Percentiles rank a stretch among this genome's conserved stretches.
Conservation (phyloP, 1,140 invertebrate genomes). For the Steinernema feltiae region DNA sequence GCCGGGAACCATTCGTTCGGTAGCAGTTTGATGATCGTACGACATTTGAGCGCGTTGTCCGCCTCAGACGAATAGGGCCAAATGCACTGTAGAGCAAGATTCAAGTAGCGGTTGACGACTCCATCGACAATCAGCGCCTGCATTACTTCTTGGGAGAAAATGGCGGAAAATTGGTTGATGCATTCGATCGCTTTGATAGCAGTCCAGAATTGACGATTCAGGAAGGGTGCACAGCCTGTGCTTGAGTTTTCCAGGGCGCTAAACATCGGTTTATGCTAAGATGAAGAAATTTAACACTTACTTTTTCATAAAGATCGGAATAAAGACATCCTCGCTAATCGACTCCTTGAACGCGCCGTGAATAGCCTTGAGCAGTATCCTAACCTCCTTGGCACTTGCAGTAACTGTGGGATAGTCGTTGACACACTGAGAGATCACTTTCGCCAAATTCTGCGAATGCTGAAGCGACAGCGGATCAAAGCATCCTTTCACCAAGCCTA, state of each 20-base stretch:
- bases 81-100: slow-evolving; percentile 3
- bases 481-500: slow-evolving; percentile 6
- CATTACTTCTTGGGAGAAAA: slow-evolving; percentile 22
- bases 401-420: slow-evolving; percentile 24
- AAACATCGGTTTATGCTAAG: neutral
- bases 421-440: slow-evolving; percentile 4
- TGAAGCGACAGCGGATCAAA: slow-evolving; percentile 34
- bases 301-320: slow-evolving; percentile 33
- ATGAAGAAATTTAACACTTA: slow-evolving; percentile 19
- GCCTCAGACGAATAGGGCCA: neutral
- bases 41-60: slow-evolving; percentile 11
- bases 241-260: slow-evolving; percentile 29
- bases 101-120: slow-evolving; percentile 20
- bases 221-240: slow-evolving; percentile 29
- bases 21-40: neutral
- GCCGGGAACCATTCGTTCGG: slow-evolving; percentile 11
- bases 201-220: slow-evolving; percentile 36
- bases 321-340: slow-evolving; percentile 32
- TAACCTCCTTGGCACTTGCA: slow-evolving; percentile 24
- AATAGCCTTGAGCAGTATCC: slow-evolving; percentile 21
- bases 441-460: slow-evolving; percentile 21
- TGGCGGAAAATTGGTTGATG: slow-evolving; percentile 19
- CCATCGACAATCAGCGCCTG: slow-evolving; percentile 30
- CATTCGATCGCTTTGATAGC: slow-evolving; percentile 33
- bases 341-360: neutral